Conservation (phyloP, 2,888 invertebrate genomes). For the Apomyelois bistriatella region DNA sequence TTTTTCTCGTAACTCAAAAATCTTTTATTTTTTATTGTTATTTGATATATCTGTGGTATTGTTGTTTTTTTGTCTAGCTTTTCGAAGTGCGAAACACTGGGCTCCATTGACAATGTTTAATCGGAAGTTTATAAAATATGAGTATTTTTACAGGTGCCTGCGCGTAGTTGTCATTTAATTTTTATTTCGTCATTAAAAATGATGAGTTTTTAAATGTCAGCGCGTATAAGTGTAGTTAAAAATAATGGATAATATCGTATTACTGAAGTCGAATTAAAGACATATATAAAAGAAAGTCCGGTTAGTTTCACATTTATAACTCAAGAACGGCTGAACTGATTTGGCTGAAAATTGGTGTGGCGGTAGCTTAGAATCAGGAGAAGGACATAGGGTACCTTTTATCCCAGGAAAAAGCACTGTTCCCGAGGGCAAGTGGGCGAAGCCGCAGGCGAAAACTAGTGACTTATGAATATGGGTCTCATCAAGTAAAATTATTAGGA, state of each 20-base stretch:
- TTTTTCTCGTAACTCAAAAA: conserved; percentile 68
- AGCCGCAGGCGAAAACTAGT: no score
- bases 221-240: not conserved
- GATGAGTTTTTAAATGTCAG: conserved; percentile 5
- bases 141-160: not conserved
- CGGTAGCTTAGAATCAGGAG: no score
- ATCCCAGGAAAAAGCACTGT: no score
- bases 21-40: conserved; percentile 47
- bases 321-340: no score
- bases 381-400: no score
- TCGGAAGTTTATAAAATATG: not conserved
- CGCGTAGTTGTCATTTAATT: not conserved
- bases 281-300: no score
- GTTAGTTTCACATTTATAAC: no score
- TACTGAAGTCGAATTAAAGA: not conserved
- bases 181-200: conserved; percentile 2
- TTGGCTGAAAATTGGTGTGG: no score
- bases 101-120: conserved; percentile 1
- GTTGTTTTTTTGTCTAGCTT: conserved; percentile 27
- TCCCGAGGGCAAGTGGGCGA: no score
- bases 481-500: no score
- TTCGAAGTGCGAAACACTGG: conserved; percentile 36
- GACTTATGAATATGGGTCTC: no score
- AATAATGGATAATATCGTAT: not conserved
- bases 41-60: conserved; percentile 43